Evolutionary conservation across 2,888 invertebrate species (phyloP).

Genomic region (Sussaba pulchella): DNA sequence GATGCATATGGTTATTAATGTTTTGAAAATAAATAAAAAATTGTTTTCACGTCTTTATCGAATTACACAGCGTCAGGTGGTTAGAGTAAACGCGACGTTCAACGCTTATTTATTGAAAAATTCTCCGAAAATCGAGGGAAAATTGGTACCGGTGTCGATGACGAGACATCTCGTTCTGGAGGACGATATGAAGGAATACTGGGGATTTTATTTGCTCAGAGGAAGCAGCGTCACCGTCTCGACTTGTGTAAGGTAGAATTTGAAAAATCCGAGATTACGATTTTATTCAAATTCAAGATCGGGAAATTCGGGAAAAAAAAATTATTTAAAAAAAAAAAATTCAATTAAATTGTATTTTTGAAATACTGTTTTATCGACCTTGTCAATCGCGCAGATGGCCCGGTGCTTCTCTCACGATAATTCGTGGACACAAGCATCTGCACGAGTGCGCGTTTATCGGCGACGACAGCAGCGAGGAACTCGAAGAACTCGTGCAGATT

Average conservation of each 20-base stretch:
- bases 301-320: too few species aligned
- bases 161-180: conserved; percentile 89
- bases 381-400: conserved; percentile 85
- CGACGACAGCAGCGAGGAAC: conserved; percentile 91
- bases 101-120: conserved; percentile 90
- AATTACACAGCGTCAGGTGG: conserved; percentile 87
- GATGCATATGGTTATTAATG: neutral
- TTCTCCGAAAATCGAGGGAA: conserved; percentile 86
- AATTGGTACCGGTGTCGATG: conserved; percentile 88
- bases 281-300: neutral
- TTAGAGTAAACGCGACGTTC: conserved; percentile 90
- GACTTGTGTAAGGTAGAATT: conserved; percentile 89
- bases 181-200: conserved; percentile 93
- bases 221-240: conserved; percentile 91
- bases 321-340: neutral
- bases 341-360: neutral
- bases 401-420: conserved; percentile 91
- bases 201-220: conserved; percentile 92
- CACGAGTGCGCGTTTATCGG: conserved; percentile 93
- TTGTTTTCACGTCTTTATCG: too few species aligned
- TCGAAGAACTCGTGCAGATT: conserved; percentile 87
- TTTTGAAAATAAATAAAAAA: too few species aligned
- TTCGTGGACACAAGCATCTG: conserved; percentile 91
- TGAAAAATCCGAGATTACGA: neutral
- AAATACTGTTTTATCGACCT: conserved; percentile 1